Conservation (phyloP, 1,140 invertebrate genomes). For the Pseudobourletiella spinata region DNA sequence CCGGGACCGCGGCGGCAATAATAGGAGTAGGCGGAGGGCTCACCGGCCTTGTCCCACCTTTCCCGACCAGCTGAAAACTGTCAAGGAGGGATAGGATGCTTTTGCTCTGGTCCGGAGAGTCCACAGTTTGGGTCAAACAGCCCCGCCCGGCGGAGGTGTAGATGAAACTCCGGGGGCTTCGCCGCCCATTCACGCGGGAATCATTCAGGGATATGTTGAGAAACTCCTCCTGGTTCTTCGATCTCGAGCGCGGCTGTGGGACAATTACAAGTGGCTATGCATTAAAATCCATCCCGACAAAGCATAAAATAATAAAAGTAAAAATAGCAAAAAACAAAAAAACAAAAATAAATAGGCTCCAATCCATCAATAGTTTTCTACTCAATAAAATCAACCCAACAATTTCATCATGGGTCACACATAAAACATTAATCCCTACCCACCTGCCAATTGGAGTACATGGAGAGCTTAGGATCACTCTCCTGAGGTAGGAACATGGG, state of each 20-base stretch:
- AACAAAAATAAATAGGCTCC: too few species aligned
- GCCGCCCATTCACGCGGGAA: constrained; percentile 30
- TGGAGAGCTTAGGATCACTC: constrained; percentile 78
- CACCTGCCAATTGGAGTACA: constrained; percentile 95
- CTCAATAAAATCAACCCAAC: too few species aligned
- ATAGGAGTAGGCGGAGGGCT: background rate
- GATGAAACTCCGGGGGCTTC: constrained; percentile 9
- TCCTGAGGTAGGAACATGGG: constrained; percentile 77
- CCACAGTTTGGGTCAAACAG: constrained; percentile 27
- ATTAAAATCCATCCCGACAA: background rate
- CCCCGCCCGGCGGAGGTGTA: constrained; percentile 16
- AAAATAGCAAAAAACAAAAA: too few species aligned
- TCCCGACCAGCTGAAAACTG: constrained; percentile 5
- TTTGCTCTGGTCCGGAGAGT: constrained; percentile 21
- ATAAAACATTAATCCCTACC: too few species aligned
- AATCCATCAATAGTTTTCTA: too few species aligned
- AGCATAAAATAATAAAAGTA: too few species aligned
- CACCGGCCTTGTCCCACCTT: background rate
- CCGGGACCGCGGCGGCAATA: background rate
- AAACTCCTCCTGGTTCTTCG: constrained; percentile 25
- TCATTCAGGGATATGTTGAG: constrained; percentile 29
- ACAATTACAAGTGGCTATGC: background rate
- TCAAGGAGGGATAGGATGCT: constrained; percentile 17
- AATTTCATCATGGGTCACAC: too few species aligned
- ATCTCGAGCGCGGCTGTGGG: constrained; percentile 25